These are phyloP conservation scores for Arctocebus calabarensis DNA, from an alignment of 2,797 vertebrate genomes.

Conservation along the genomic window DNA sequence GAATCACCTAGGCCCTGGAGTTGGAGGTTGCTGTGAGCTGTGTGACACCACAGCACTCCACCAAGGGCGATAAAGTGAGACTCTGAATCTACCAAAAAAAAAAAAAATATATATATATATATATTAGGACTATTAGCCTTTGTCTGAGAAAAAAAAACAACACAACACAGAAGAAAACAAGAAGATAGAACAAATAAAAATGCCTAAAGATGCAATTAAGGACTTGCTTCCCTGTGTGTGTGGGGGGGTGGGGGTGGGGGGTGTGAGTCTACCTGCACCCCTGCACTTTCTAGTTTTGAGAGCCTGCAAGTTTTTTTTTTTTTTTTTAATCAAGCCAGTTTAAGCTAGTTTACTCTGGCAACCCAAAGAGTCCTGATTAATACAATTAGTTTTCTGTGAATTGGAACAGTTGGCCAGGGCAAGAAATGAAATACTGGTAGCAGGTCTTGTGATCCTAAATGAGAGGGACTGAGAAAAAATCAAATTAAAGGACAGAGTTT, in stretches of 20 bases:
- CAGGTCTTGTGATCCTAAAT: not conserved
- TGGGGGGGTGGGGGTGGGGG: not conserved
- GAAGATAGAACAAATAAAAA: not conserved
- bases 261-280: not conserved
- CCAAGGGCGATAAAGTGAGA: no score
- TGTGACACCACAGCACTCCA: no score
- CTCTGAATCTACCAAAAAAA: no score
- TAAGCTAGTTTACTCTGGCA: not conserved
- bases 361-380: not conserved
- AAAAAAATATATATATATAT: no score
- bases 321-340: not conserved
- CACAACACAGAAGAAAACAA: not conserved
- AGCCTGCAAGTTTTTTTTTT: not conserved
- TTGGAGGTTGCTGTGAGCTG: no score
- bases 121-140: slow-evolving; percentile 22
- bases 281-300: not conserved
- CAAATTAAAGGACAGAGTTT: not conserved
- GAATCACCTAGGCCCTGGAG: no score
- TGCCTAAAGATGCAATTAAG: not conserved
- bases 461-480: not conserved
- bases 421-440: not conserved
- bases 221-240: not conserved
- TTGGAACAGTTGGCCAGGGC: not conserved
- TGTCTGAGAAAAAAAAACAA: slow-evolving; percentile 34
- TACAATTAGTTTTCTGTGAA: not conserved